Evolutionary conservation across 1,140 invertebrate species (phyloP), one percentile per base, ranked within the genome.

Genomic region (Bactericera cockerelli): DNA sequence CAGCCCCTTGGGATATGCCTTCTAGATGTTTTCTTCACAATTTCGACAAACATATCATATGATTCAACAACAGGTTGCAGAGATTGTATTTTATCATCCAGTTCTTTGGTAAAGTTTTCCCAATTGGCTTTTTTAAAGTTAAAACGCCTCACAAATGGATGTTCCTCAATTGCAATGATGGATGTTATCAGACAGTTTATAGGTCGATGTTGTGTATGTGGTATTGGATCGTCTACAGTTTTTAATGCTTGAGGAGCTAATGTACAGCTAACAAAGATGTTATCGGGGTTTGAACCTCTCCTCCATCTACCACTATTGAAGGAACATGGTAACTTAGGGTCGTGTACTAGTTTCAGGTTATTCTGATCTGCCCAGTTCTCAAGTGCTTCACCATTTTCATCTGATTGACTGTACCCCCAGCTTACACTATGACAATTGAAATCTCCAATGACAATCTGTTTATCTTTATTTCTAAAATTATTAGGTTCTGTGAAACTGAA

Each of bases 41-140:
- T 19, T 24, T 60, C 25, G 6, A 25, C 54, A 56, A 60, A 60
- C 1, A 22, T 21, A 11, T 56, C 42, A 25, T 60, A 56, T 6
- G 6, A 10, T 6, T 4, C 42, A 19, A 16, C 8, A 16, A n/a
- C n/a, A n/a, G 58, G 58, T 55, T 53, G 14, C 13, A 59, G 54
- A 26, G 13, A 21, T 16, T 10, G 14, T 33, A 56, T 60, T 26
- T 21, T 31, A 16, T 25, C 13, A 24, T 60, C 53, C 24, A 60
- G 53, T 14, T 16, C 39, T 49, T 21, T 25, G 19, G 59, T 21
- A 22, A 53, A 60, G 13, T 14, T 11, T 6, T 26, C 24, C 49
- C 49, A 59, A 11, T 59, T 59, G 21, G 49, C 58, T 59, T 54
- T 53, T 22, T 59, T 59, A 22, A 59, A 59, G 25, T 59, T 59